Base-by-base conservation (phyloP, 2,888 invertebrate species). In the Drosophila fulvimacula region DNA sequence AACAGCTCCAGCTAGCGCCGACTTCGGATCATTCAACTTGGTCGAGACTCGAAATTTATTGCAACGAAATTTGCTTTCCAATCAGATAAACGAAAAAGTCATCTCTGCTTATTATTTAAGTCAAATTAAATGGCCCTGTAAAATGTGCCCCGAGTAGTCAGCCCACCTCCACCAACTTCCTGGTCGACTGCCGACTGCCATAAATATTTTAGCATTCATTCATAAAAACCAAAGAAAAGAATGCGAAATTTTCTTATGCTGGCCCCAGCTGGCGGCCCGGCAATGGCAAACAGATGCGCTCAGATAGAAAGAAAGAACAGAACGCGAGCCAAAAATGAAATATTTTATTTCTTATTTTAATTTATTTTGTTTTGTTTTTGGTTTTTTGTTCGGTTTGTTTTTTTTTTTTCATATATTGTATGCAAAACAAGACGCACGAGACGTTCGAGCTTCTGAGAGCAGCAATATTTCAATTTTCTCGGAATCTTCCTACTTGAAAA, bases 131-230 rank as follows among this genome's bases (percentile, higher is more conserved):
- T 81, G 66, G 60, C 39, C 65, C 52, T 72, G 68, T 73, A 58
- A 72, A 67, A 68, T 68, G 62, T 65, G 44, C 52, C 42, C 30
- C 15, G 21, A 13, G 13, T 9, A 7, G n/a, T 1, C 41, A 19
- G 19, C 6, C 41, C 19, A 41, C 36, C 34, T 36, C 24, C n/a
- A 0, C 36, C 32, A 1, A 9, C 6, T 21, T 21, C 1, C 9
- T 5, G 11, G 5, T 10, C 46, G 24, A 21, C 30, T 11, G 24
- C 17, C 24, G 11, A 21, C 44, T 53, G 65, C 59, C 81, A 84
- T 87, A 84, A 87, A 84, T 83, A 78, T 80, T 84, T 80, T 59
- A 83, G 70, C 75, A 68, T 80, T 61, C 83, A 82, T 84, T 78
- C 84, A 83, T 82, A 78, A 87, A 86, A 72, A 66, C 30, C 64